Conservation (phyloP, 2,797 vertebrate species). For the Tokudaia muenninki region DNA sequence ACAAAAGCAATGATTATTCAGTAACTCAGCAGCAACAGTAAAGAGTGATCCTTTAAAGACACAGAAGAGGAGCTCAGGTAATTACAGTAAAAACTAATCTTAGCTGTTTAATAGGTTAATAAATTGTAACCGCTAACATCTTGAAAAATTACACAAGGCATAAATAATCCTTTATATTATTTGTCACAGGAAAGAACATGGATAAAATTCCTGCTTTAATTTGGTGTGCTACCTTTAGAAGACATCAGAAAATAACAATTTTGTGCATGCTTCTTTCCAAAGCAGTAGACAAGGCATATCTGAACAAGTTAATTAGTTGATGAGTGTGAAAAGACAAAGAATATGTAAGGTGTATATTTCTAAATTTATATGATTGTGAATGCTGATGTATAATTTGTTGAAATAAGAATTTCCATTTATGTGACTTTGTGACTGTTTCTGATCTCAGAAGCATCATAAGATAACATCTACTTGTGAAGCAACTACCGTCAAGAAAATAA, state of each 20-base stretch:
- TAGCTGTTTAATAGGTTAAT: conserved; percentile 73
- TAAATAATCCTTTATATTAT: conserved; percentile 46
- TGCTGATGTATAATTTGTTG: neutral
- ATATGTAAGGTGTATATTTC: neutral
- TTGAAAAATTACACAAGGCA: conserved; percentile 47
- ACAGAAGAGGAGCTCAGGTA: neutral
- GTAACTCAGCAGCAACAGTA: neutral
- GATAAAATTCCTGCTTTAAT: neutral
- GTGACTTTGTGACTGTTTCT: neutral
- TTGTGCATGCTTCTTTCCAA: neutral
- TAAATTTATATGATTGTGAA: neutral
- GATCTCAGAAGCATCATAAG: neutral
- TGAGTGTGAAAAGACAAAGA: neutral
- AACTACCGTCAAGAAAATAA: neutral
- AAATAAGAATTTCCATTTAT: neutral
- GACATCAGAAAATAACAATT: neutral
- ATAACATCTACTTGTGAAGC: neutral
- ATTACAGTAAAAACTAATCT: conserved; percentile 54
- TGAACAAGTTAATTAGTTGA: neutral
- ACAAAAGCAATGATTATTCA: conserved; percentile 17
- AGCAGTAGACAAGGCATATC: neutral
- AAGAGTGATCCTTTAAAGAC: neutral
- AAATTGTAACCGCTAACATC: conserved; percentile 55
- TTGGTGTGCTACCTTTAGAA: neutral
- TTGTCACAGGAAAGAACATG: neutral